Conservation (phyloP, 2,113 vertebrate genomes). For the Paramormyrops kingsleyae region DNA sequence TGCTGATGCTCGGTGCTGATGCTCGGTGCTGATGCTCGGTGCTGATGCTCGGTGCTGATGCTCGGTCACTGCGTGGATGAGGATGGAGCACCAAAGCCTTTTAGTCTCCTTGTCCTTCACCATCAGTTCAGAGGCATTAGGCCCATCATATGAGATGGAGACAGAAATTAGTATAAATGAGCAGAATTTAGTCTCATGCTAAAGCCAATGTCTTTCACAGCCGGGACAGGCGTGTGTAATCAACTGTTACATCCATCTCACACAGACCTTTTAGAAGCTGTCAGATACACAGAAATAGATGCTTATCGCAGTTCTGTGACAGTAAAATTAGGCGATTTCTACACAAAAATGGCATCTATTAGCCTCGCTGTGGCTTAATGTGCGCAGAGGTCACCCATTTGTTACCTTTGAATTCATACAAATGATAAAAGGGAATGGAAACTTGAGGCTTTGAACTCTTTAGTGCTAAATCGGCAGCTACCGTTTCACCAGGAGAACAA, state of each 20-base stretch:
- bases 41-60: background rate
- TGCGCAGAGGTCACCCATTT: constrained; percentile 44
- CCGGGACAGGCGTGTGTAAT: constrained; percentile 16
- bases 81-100: background rate
- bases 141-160: background rate
- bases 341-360: constrained; percentile 56
- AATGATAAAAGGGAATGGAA: constrained; percentile 27
- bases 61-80: background rate
- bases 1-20: too few relatives aligned
- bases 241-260: constrained; percentile 27
- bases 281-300: constrained; percentile 25
- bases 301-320: constrained; percentile 47
- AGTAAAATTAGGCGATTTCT: constrained; percentile 58
- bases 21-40: too few relatives aligned
- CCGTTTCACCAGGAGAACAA: constrained; percentile 12
- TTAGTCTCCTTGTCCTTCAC: background rate
- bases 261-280: constrained; percentile 27
- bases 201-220: constrained; percentile 22
- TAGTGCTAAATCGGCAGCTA: constrained; percentile 19
- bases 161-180: constrained; percentile 20
- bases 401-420: constrained; percentile 43
- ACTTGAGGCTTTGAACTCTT: constrained; percentile 2
- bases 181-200: constrained; percentile 2
- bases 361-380: constrained; percentile 52
- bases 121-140: background rate